Base-by-base conservation (phyloP, 1,140 invertebrate species). In the Phthorimaea operculella region DNA sequence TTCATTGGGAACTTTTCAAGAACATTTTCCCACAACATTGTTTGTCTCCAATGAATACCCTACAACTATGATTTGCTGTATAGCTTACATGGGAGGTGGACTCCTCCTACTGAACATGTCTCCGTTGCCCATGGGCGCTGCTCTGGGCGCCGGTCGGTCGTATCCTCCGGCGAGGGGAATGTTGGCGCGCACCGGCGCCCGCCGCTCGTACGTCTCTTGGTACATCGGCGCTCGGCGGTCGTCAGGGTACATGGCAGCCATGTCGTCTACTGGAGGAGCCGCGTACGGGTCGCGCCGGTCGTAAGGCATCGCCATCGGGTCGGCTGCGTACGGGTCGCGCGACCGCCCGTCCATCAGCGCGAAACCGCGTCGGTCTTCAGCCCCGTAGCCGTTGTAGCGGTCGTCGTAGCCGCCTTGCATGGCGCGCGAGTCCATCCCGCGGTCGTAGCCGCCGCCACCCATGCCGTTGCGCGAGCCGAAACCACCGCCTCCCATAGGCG, bases 31-130 rank as follows among this genome's bases (percentile, higher is more conserved):
- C n/a, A n/a, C n/a, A 44, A 44, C 10, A 8, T 21, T 42, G 8
- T 52, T 12, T 16, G 28, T 16, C 39, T 49, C 4, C 44, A 55
- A 52, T 14, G 1, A 49, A n/a, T 54, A 9, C 33, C 11, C 3
- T 55, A 28, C 14, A 17, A 52, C n/a, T n/a, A n/a, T n/a, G n/a
- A n/a, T n/a, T n/a, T n/a, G n/a, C n/a, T n/a, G n/a, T n/a, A 28
- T n/a, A 33, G 71, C 81, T 85, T 52, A 85, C 83, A 85, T 86
- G 39, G 83, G 79, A 47, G 82, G 77, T 33, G 85, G 79, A 49
- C 80, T 77, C 49, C 83, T 72, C 33, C 83, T 67, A 65, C 79
- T 86, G 66, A 81, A 86, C 78, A 86, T 86, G 48, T 86, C 85
- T 4, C 75, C 79, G 42, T 81, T 82, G 59, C 75, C 74, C 66